These are phyloP conservation scores for Lophura nycthemera DNA, from an alignment of 2,113 vertebrate genomes.

Conservation along the genomic window DNA sequence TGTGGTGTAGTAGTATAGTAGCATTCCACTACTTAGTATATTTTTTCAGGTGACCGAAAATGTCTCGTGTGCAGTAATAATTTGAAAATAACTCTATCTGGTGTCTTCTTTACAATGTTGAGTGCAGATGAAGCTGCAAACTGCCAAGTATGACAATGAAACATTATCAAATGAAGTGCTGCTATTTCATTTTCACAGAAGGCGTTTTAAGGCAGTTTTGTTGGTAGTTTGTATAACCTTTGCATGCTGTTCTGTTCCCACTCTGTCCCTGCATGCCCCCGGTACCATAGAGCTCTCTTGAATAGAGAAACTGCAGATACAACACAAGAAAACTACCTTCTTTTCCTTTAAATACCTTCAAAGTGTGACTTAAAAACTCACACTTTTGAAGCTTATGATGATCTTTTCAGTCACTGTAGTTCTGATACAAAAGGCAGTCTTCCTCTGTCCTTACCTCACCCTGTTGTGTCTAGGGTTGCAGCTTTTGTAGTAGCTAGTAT, in stretches of 20 bases:
- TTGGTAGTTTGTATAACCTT: background rate
- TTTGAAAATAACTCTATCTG: background rate
- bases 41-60: background rate
- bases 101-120: background rate
- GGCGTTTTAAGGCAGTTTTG: background rate
- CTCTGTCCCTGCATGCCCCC: slow-evolving; percentile 29
- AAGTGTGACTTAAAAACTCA: background rate
- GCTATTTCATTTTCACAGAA: background rate
- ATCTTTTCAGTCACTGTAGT: background rate
- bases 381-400: background rate
- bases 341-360: background rate
- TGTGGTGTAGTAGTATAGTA: background rate
- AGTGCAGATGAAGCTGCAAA: slow-evolving; percentile 3
- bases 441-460: slow-evolving; percentile 57
- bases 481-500: slow-evolving; percentile 54
- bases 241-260: background rate
- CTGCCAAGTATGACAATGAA: background rate
- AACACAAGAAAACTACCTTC: background rate
- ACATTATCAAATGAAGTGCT: background rate
- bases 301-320: background rate
- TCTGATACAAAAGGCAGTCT: slow-evolving; percentile 28
- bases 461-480: slow-evolving; percentile 58
- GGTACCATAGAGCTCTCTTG: background rate
- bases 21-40: background rate
- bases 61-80: background rate